Conservation (phyloP, 2,888 invertebrate genomes). For the Watsonalla binaria region DNA sequence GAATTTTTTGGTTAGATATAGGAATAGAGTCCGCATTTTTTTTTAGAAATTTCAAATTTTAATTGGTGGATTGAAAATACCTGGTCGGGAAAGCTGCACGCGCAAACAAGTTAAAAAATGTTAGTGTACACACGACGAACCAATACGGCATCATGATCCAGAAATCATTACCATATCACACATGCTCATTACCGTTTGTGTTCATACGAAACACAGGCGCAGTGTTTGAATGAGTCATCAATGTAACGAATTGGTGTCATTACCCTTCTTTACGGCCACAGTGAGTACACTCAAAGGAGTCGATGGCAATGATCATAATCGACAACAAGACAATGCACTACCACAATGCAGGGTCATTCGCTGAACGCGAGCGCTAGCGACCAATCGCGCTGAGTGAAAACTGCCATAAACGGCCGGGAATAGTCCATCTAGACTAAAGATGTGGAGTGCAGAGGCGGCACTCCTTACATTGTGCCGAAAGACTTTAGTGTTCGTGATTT, state of each 20-base stretch:
- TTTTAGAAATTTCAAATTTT: no score
- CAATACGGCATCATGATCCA: no score
- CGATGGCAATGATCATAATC: constrained; percentile 27
- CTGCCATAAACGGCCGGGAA: constrained; percentile 65
- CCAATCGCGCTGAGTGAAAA: constrained; percentile 75
- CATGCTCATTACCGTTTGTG: no score
- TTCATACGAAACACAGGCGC: no score
- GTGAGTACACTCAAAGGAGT: constrained; percentile 14
- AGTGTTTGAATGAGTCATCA: background rate
- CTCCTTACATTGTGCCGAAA: background rate
- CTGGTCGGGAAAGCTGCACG: no score
- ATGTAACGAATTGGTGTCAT: background rate
- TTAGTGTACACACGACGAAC: no score
- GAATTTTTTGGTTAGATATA: no score
- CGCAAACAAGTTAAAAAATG: no score
- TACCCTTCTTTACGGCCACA: background rate
- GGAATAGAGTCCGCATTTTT: no score
- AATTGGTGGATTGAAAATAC: no score
- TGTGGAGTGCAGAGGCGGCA: constrained; percentile 10
- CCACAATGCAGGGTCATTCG: constrained; percentile 43
- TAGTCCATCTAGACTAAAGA: constrained; percentile 34
- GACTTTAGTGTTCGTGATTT: background rate
- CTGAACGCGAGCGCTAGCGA: constrained; percentile 39
- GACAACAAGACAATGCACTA: constrained; percentile 59
- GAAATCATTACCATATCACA: no score